phyloP scores from a whole-genome alignment of 1,140 invertebrate genomes.

The Eulimnadia texana region DNA sequence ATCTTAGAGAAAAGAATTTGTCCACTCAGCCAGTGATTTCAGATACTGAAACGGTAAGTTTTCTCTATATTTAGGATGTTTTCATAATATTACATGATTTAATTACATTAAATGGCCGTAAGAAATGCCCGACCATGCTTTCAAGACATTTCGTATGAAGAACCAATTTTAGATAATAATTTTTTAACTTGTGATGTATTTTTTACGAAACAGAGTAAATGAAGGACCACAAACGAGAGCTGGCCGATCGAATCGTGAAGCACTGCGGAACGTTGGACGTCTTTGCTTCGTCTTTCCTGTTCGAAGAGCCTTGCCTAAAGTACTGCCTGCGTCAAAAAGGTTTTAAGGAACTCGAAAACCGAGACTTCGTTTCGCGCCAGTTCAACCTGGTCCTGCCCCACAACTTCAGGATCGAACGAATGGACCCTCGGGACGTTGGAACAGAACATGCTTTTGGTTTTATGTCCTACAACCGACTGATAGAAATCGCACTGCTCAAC shows the following conservation, averaged over 20 bases:
- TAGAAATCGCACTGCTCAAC: background rate
- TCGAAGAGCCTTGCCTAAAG: background rate
- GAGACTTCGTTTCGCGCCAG: background rate
- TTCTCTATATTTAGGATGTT: too few species aligned
- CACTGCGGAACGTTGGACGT: background rate
- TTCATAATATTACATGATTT: too few species aligned
- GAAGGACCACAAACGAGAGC: too few species aligned
- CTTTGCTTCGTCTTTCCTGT: background rate
- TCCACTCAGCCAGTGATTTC: too few species aligned
- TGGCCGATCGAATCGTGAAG: background rate
- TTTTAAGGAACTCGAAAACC: background rate
- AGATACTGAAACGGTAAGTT: too few species aligned
- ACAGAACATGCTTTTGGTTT: background rate
- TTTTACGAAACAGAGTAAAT: too few species aligned
- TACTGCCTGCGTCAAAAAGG: background rate
- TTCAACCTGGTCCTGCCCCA: background rate
- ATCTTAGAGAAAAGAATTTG: too few species aligned
- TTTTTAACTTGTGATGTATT: too few species aligned
- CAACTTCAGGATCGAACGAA: background rate
- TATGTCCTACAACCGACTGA: background rate
- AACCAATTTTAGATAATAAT: too few species aligned
- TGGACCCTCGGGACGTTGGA: background rate
- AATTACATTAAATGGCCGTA: too few species aligned
- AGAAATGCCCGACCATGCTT: too few species aligned
- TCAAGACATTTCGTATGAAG: too few species aligned